Evolutionary conservation across 2,797 vertebrate species (phyloP), one percentile per base, ranked within the genome.

Genomic region (Girardinus metallicus): DNA sequence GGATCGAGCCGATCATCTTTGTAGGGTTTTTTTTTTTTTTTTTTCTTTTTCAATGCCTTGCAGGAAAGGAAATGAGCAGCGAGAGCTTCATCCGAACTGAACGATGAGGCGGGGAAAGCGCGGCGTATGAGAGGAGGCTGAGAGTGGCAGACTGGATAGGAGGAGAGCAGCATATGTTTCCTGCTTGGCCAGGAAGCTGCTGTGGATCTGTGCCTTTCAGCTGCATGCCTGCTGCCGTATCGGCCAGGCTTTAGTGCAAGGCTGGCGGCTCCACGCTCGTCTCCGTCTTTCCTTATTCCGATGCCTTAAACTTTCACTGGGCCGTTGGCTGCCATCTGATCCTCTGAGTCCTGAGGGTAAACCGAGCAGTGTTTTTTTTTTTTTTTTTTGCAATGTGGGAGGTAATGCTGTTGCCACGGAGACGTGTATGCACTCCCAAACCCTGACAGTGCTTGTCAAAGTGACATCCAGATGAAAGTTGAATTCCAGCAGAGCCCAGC

Each of bases 1-100:
- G 74, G 80, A 39, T 39, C 10, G 34, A 86, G 88, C 86, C 72
- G 78, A 80, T 92, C 93, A 92, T 92, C 93, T 90, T 80, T 46
- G 51, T 86, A 76, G 80, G 77, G 47, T 74, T 46, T 55, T 11
- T 21, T 85, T 89, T 78, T 91, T 88, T 91, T 80, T 93, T 88
- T 91, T n/a, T 74, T 16, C 57, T 88, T 91, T n/a, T 74, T 16
- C 57, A 64, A 93, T 92, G 82, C 79, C 53, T 46, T 81, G 75
- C 81, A 57, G 73, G 44, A 39, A 43, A 84, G 81, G 77, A 90
- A 90, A 87, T 26, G 78, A 92, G 85, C 66, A 73, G 55, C 66
- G 43, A 55, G 26, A 66, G 36, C 72, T 73, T 71, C 73, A 74
- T 80, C 62, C 72, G 75, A 75, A 80, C 77, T 71, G 77, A 77